Base-by-base conservation (phyloP, 2,888 invertebrate genomes). In the Ferdinandea cuprea region DNA sequence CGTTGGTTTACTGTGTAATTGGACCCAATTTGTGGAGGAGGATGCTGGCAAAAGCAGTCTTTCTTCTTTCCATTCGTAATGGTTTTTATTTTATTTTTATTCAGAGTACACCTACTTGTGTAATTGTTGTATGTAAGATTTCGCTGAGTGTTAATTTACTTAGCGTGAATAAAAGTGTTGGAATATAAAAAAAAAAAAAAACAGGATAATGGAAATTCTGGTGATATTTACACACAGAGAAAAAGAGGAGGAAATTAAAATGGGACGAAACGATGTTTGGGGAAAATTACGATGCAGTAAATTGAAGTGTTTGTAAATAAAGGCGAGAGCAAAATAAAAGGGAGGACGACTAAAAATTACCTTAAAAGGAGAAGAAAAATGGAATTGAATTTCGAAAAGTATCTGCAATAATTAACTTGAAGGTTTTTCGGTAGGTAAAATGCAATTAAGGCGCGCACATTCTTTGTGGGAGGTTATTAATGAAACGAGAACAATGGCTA, bases 91-190 rank as follows among this genome's bases (percentile, higher is more conserved):
- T 42, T 11, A 28, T 15, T 50, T 13, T 17, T 13, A 50, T 25
- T 17, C 13, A 25, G 15, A 28, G 25, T 8, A 50, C 13, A 50
- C n/a, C n/a, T n/a, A n/a, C 52, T 30, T 28, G 48, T 71, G 66
- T 77, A 81, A 77, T 77, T 83, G 77, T 50, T 72, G 72, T 77
- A 71, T 81, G 63, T 77, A 77, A 71, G 66, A 77, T 66, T 72
- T 72, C 37, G 77, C 72, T 56, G 81, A 77, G 81, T 81, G 71
- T 77, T 81, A 81, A 81, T 81, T 76, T 81, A 81, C 81, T 83
- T 68, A 77, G 61, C 40, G 44, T 25, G 59, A 30, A 52, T 4
- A 58, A n/a, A 15, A 48, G 37, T 46, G 11, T n/a, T 2, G 40
- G 65, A 7, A n/a, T 7, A 25, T 9, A 9, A 17, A 13, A 40